phyloP scores from a whole-genome alignment of 2,113 vertebrate genomes.

The Podiceps cristatus region DNA sequence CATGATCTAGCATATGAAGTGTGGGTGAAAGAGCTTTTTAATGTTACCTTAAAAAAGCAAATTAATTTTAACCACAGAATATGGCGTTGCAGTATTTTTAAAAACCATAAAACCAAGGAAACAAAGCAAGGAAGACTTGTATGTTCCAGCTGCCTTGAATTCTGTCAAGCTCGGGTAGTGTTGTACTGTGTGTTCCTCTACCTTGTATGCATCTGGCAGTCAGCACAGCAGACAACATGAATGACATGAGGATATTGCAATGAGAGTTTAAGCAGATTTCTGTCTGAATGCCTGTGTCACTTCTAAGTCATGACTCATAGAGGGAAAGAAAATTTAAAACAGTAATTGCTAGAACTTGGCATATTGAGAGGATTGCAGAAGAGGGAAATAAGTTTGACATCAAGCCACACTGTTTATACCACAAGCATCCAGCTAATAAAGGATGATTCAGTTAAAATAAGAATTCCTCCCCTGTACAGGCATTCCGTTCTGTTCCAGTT shows the following conservation, averaged over 20 bases:
- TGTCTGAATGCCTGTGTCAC: neutral
- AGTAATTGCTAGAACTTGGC: neutral
- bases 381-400: neutral
- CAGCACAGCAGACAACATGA: neutral
- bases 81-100: neutral
- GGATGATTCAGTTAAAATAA: constrained; percentile 13
- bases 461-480: neutral
- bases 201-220: neutral
- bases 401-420: neutral
- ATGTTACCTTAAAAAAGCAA: neutral
- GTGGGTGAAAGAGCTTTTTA: neutral
- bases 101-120: neutral
- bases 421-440: neutral
- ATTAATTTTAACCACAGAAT: neutral
- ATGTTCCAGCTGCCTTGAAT: neutral
- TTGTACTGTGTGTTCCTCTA: neutral
- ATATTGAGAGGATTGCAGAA: neutral
- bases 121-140: neutral
- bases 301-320: neutral
- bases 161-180: neutral
- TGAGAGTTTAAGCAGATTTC: neutral
- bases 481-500: neutral
- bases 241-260: neutral
- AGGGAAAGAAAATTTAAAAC: neutral
- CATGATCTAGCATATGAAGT: neutral